Percentiles rank a stretch among this genome's conserved stretches.
Conservation (phyloP, 2,797 vertebrate species). For the Falco peregrinus region DNA sequence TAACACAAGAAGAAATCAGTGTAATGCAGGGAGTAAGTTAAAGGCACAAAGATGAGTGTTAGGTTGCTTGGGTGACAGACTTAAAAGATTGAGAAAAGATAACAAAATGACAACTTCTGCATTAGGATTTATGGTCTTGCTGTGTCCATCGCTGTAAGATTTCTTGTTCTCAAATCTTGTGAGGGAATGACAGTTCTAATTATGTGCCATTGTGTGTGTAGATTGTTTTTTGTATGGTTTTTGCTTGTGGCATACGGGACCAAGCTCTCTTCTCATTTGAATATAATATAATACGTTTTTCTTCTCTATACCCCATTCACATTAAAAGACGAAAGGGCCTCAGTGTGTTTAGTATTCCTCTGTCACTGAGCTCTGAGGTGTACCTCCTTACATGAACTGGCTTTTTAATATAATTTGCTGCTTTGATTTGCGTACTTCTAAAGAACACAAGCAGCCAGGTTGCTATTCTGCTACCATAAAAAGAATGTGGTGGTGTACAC, state of each 20-base stretch:
- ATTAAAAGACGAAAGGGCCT: slow-evolving; percentile 4
- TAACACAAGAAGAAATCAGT: neutral
- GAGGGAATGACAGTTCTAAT: neutral
- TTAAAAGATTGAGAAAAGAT: neutral
- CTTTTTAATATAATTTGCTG: neutral
- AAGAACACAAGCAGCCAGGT: neutral
- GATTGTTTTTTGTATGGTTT: neutral
- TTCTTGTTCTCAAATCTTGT: neutral
- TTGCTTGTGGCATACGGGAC: neutral
- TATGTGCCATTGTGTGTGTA: neutral
- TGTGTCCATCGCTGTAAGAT: neutral
- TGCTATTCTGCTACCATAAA: neutral
- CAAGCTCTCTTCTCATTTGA: neutral
- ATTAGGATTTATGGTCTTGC: neutral
- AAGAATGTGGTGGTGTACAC: neutral
- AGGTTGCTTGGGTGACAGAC: neutral
- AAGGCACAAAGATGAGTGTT: neutral
- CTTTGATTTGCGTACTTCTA: neutral
- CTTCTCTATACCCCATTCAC: neutral
- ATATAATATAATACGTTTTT: neutral
- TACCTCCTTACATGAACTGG: neutral
- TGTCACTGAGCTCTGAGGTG: neutral
- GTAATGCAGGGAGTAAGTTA: neutral
- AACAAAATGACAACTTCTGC: neutral
- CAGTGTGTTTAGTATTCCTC: neutral